Evolutionary conservation across 2,797 vertebrate genomes (phyloP), one percentile per base, ranked within the genome.

Genomic region (Sarcoramphus papa): DNA sequence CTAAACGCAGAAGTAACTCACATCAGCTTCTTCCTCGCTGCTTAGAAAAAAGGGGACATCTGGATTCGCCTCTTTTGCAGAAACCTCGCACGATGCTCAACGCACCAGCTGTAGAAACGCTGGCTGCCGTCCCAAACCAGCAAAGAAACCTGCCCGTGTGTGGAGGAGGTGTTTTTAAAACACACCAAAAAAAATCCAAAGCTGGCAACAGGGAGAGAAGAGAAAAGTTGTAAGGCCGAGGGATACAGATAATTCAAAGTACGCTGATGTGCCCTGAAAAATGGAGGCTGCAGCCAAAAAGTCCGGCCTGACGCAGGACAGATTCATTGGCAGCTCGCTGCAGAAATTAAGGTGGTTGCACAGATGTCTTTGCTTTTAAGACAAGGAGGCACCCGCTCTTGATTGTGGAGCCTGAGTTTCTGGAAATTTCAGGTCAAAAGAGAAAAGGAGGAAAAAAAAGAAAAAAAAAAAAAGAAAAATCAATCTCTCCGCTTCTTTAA

Each of bases 31-130:
- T 80, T 73, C 31, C 43, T 54, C 1, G 0, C 33, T 51, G 54
- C 15, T 72, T 27, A 31, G 37, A 7, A 24, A 28, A 65, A 73
- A 60, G 16, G 6, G 40, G 67, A 88, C 76, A 84, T 54, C 57
- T 93, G 79, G 65, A 75, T 78, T 70, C 89, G 54, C 33, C 54
- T 91, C 70, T 82, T 88, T 43, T 62, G 35, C 25, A 84, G 73
- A 48, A 86, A 53, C 57, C 53, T 68, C 6, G 1, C 50, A 45
- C 3, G 12, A 70, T 0, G 3, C 16, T 47, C 41, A 54, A 60
- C 0, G 2, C 35, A 59, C 8, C 80, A 94, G 50, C 88, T 82
- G 50, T 5, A 85, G 54, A 51, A 95, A 57, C 0, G 5, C 41
- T 90, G 91, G 82, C 64, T 92, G 69, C 27, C 4, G 1, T 24